phyloP scores from a whole-genome alignment of 2,888 invertebrate species.

The Callimorpha dominula region DNA sequence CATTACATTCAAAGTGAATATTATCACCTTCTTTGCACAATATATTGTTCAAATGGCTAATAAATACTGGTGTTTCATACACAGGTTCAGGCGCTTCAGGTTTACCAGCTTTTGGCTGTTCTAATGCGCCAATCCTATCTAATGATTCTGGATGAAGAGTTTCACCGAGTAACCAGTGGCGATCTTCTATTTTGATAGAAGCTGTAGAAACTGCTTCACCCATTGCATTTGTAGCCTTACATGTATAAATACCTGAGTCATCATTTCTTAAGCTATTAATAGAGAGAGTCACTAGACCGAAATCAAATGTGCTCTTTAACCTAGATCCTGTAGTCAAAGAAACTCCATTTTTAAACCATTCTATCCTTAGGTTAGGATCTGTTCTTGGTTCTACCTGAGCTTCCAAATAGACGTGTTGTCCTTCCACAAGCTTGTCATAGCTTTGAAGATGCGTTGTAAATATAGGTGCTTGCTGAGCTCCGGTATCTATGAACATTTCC shows the following conservation, averaged over 20 bases:
- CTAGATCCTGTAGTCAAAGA: constrained; percentile 95
- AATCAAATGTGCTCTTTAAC: constrained; percentile 97
- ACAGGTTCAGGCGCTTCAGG: constrained; percentile 91
- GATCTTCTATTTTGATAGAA: constrained; percentile 95
- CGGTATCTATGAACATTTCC: constrained; percentile 94
- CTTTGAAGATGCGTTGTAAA: constrained; percentile 97
- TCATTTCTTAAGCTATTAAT: constrained; percentile 95
- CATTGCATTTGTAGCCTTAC: constrained; percentile 96
- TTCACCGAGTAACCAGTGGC: constrained; percentile 95
- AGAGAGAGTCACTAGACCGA: constrained; percentile 97
- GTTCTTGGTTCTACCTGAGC: constrained; percentile 96
- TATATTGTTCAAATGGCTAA: constrained; percentile 96
- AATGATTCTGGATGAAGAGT: constrained; percentile 96
- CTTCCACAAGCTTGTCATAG: constrained; percentile 93
- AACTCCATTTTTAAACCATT: constrained; percentile 97
- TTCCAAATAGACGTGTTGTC: constrained; percentile 94
- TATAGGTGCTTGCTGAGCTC: constrained; percentile 97
- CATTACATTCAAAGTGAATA: constrained; percentile 96
- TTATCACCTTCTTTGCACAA: constrained; percentile 95
- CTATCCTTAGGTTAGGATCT: constrained; percentile 94
- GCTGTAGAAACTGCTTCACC: constrained; percentile 98
- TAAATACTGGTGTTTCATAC: constrained; percentile 95
- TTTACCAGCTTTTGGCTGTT: constrained; percentile 90
- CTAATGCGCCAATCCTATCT: constrained; percentile 94
- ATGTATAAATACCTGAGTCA: constrained; percentile 98